Conservation (phyloP, 2,797 vertebrate species). For the Pempheris klunzingeri region DNA sequence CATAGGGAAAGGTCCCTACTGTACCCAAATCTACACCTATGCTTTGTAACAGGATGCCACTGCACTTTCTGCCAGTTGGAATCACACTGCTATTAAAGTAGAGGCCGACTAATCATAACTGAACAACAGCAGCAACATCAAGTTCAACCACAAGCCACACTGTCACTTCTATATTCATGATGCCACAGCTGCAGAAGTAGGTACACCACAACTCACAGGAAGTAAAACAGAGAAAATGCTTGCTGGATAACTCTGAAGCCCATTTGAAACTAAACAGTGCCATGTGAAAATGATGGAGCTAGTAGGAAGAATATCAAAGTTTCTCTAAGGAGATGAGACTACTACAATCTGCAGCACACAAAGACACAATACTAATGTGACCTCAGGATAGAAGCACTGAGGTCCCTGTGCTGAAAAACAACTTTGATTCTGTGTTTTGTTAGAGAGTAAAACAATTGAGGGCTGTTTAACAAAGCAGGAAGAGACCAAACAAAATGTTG, state of each 20-base stretch:
- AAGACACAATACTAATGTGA: slow-evolving; percentile 26
- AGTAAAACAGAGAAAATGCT: not conserved
- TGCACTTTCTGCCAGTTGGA: no score
- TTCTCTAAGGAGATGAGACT: slow-evolving; percentile 14
- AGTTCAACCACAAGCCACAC: not conserved
- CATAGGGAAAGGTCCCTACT: not conserved
- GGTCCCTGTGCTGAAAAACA: slow-evolving; percentile 5
- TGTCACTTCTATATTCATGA: not conserved
- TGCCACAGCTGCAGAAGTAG: not conserved
- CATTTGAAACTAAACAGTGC: not conserved
- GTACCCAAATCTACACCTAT: not conserved
- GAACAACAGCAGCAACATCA: not conserved
- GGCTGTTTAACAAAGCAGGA: not conserved
- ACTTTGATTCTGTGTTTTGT: slow-evolving; percentile 1
- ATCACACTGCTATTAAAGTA: not conserved
- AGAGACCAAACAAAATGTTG: not conserved
- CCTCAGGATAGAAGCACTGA: not conserved
- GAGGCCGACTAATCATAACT: not conserved
- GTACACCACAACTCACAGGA: not conserved
- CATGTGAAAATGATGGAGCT: slow-evolving; percentile 9
- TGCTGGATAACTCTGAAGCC: not conserved
- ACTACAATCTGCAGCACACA: slow-evolving; percentile 6
- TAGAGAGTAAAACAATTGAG: no score
- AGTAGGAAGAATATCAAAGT: slow-evolving; percentile 24
- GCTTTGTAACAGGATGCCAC: not conserved